Evolutionary conservation across 2,113 vertebrate genomes (phyloP).

Genomic region (Trochalopteron elliotii): DNA sequence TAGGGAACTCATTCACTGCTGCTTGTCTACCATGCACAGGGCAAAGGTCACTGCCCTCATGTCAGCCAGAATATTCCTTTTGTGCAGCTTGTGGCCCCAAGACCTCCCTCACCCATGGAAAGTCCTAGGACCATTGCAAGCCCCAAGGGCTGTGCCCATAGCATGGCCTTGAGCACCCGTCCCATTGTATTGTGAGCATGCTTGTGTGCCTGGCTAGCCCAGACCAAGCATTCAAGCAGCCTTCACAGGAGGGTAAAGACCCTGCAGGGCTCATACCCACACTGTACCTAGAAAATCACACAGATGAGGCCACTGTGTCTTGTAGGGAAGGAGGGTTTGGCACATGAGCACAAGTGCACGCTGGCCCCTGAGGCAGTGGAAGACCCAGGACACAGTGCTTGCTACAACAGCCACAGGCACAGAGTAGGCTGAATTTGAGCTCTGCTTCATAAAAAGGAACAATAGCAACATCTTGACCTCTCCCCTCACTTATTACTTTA

Average conservation of each 20-base stretch:
- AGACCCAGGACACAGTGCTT: not conserved
- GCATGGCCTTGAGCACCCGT: not conserved
- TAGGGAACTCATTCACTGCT: not conserved
- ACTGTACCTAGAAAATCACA: not conserved
- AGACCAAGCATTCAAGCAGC: not conserved
- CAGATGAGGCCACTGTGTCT: not conserved
- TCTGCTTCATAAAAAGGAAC: not conserved
- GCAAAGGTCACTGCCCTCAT: not conserved
- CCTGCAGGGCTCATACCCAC: not conserved
- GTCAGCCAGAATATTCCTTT: not conserved
- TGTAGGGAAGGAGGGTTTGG: not conserved
- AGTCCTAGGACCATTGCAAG: not conserved
- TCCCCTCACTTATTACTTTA: not conserved
- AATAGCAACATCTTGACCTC: not conserved
- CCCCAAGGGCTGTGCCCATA: not conserved
- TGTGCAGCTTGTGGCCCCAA: not conserved
- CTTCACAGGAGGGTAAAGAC: not conserved
- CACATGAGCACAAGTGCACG: not conserved
- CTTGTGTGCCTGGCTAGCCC: not conserved
- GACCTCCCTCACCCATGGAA: not conserved
- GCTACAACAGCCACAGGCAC: not conserved
- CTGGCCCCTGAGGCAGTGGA: not conserved
- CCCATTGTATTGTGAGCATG: not conserved
- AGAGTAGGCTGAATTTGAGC: not conserved
- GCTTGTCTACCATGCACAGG: rapidly evolving